These are phyloP conservation scores for Rosalia funebris DNA, from an alignment of 2,888 invertebrate species.

Conservation along the genomic window DNA sequence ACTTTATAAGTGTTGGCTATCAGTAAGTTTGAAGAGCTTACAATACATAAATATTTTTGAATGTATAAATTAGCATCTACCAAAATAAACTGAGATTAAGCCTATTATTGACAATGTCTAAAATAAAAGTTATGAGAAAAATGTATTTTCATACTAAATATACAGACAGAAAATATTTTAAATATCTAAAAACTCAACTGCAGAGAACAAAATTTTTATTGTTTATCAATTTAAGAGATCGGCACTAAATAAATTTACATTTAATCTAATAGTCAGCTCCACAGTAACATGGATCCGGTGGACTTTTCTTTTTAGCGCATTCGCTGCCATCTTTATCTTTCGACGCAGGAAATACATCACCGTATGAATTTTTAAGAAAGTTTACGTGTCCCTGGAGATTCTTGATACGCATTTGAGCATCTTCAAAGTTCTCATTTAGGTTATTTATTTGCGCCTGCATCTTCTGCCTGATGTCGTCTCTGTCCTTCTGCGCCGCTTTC, in stretches of 20 bases:
- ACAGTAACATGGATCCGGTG: conserved; percentile 55
- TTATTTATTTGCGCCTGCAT: conserved; percentile 76
- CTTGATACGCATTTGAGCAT: conserved; percentile 73
- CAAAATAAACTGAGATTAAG: too few species aligned
- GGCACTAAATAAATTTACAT: conserved; percentile 2
- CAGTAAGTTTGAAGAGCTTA: too few species aligned
- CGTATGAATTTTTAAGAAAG: conserved; percentile 67
- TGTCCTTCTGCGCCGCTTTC: conserved; percentile 73
- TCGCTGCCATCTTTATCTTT: conserved; percentile 27
- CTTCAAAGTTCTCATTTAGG: conserved; percentile 74
- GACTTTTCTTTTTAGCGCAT: neutral
- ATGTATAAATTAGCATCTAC: too few species aligned
- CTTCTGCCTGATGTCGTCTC: conserved; percentile 75
- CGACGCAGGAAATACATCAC: conserved; percentile 49
- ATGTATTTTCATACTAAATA: too few species aligned
- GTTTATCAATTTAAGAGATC: neutral
- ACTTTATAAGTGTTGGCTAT: too few species aligned
- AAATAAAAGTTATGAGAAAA: too few species aligned
- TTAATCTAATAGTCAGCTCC: conserved; percentile 43
- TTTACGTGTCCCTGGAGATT: conserved; percentile 73
- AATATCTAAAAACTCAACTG: neutral
- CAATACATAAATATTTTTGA: too few species aligned
- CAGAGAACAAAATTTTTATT: neutral
- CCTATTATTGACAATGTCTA: too few species aligned
- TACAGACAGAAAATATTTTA: too few species aligned